Conservation (phyloP, 2,797 vertebrate genomes). For the Xiphophorus birchmanni region DNA sequence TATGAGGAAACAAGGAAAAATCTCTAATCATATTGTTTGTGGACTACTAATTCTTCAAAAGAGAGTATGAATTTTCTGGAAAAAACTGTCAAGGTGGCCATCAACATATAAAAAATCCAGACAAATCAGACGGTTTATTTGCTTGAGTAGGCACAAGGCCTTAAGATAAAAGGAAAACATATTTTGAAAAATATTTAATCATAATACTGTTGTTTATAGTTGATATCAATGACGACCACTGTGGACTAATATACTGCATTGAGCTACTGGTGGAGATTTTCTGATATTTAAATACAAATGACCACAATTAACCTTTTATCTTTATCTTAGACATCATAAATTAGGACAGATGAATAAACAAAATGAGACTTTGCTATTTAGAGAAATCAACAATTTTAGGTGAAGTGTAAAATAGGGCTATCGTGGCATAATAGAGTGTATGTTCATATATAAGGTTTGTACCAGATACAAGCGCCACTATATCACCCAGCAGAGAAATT, state of each 20-base stretch:
- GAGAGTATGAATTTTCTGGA: not conserved
- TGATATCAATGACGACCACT: not conserved
- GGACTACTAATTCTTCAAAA: not conserved
- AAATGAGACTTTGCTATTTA: not conserved
- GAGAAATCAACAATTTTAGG: not conserved
- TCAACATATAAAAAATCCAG: not conserved
- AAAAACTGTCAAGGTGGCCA: not conserved
- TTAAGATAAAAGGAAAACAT: not conserved
- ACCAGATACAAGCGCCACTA: conserved; percentile 7
- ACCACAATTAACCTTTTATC: not conserved
- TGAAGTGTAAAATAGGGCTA: not conserved
- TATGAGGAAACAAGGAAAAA: not conserved
- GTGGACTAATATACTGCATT: not conserved
- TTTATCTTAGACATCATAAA: not conserved
- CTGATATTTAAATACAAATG: not conserved
- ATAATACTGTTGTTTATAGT: not conserved
- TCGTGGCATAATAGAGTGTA: too few relatives aligned
- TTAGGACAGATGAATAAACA: not conserved
- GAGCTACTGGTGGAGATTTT: not conserved
- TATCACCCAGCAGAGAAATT: not conserved
- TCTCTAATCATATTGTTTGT: not conserved
- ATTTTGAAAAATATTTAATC: not conserved
- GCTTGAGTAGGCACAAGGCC: not conserved
- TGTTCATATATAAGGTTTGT: conserved; percentile 3
- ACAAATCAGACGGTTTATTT: not conserved